A percentile compares a stretch with the other conserved stretches of the same genome.
phyloP scores from a whole-genome alignment of 1,140 invertebrate genomes.

The Ephestia elutella region DNA sequence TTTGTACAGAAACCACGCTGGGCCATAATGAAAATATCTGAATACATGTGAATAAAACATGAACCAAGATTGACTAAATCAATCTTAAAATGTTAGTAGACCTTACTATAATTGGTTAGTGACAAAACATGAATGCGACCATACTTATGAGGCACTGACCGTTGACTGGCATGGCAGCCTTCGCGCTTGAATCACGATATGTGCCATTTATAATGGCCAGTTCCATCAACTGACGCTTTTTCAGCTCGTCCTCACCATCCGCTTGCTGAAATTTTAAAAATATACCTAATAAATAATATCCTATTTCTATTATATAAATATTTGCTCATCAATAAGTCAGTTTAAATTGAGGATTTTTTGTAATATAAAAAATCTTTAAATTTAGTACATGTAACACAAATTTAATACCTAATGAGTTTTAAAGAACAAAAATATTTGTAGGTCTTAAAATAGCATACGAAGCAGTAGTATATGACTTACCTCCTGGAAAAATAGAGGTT shows the following conservation, averaged over 20 bases:
- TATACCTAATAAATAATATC: neutral
- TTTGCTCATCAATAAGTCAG: too few species aligned
- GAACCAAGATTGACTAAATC: conserved; percentile 1
- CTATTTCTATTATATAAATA: neutral
- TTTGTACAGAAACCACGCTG: neutral
- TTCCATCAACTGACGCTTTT: conserved; percentile 99
- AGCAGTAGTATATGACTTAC: too few species aligned
- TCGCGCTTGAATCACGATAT: conserved; percentile 95
- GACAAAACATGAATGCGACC: conserved; percentile 70
- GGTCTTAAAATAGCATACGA: too few species aligned
- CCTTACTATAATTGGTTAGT: conserved; percentile 41
- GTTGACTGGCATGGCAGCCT: conserved; percentile 82
- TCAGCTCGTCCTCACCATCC: conserved; percentile 99
- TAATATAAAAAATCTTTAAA: too few species aligned
- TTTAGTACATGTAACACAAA: too few species aligned
- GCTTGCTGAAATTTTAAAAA: conserved; percentile 82
- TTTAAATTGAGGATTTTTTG: too few species aligned
- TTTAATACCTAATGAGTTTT: neutral
- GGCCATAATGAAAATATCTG: neutral
- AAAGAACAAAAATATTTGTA: too few species aligned
- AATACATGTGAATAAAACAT: neutral
- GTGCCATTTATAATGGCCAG: conserved; percentile 99
- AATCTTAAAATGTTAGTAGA: conserved; percentile 14
- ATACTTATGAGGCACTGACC: conserved; percentile 74
- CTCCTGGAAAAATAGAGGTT: too few species aligned